Conservation (phyloP, 2,797 vertebrate genomes). For the Neosalanx taihuensis region DNA sequence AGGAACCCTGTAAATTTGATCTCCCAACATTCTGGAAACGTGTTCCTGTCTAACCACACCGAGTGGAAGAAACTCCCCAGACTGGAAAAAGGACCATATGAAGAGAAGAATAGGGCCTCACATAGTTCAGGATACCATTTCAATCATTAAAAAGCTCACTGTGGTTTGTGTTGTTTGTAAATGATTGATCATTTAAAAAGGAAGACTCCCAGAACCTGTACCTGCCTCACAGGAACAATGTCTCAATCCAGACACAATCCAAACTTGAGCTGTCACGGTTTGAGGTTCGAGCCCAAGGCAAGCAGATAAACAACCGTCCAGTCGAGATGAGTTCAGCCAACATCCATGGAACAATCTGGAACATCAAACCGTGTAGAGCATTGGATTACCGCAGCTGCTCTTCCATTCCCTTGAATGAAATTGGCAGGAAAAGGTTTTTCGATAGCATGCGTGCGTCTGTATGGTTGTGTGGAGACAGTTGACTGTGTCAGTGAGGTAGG, state of each 20-base stretch:
- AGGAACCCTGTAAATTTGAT: conserved; percentile 23
- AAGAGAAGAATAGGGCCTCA: conserved; percentile 23
- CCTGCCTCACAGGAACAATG: not conserved
- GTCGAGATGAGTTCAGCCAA: conserved; percentile 11
- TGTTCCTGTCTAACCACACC: conserved; percentile 37
- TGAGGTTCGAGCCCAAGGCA: not conserved
- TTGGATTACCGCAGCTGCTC: conserved; percentile 18
- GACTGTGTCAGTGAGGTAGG: conserved; percentile 12
- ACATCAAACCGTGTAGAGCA: conserved; percentile 13
- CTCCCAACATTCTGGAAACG: conserved; percentile 47
- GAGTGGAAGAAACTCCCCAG: conserved; percentile 37
- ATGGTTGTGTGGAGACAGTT: conserved; percentile 15
- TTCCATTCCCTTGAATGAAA: conserved; percentile 5
- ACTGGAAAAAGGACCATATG: not conserved
- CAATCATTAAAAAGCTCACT: conserved; percentile 18
- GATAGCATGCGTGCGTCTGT: conserved; percentile 3
- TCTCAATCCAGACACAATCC: conserved; percentile 18
- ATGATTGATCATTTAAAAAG: conserved; percentile 11
- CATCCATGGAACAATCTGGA: conserved; percentile 17
- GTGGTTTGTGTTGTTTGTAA: conserved; percentile 13
- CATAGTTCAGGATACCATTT: conserved; percentile 20
- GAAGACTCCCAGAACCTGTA: not conserved
- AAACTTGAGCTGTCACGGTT: conserved; percentile 12
- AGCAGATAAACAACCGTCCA: not conserved
- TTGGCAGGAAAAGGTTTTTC: conserved; percentile 2